Percentiles rank a stretch among this genome's conserved stretches.
Evolutionary conservation across 2,888 invertebrate species (phyloP).

Genomic region (Hemistola chrysoprasaria): DNA sequence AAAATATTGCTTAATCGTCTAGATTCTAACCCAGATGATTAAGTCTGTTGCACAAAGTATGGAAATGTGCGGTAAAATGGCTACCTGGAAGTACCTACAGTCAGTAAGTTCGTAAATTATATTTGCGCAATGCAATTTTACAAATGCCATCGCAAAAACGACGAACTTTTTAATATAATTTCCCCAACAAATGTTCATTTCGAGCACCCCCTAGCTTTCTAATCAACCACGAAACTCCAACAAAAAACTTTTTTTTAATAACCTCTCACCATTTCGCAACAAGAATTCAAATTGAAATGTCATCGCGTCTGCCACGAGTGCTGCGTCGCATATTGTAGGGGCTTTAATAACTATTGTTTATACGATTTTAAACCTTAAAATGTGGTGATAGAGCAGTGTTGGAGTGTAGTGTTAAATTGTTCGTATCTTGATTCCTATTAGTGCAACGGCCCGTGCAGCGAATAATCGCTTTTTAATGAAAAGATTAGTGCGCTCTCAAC

Average conservation of each 20-base stretch:
- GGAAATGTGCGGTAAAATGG: no score
- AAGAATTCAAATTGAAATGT: constrained; percentile 79
- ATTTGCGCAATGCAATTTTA: not conserved
- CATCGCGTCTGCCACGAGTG: constrained; percentile 59
- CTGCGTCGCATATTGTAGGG: constrained; percentile 61
- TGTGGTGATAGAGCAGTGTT: constrained; percentile 30
- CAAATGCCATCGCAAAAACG: not conserved
- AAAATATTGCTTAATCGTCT: no score
- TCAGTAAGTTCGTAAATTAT: no score
- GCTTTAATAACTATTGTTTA: constrained; percentile 15
- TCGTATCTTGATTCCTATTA: constrained; percentile 69
- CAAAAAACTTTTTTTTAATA: constrained; percentile 58
- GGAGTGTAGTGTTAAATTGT: constrained; percentile 31
- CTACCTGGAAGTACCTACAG: no score
- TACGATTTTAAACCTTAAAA: constrained; percentile 37
- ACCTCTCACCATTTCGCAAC: constrained; percentile 52
- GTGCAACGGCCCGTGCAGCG: constrained; percentile 74
- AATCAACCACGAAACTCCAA: constrained; percentile 45
- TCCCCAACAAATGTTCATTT: constrained; percentile 13
- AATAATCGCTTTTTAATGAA: constrained; percentile 82
- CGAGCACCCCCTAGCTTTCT: constrained; percentile 29
- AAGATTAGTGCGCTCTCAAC: constrained; percentile 72
- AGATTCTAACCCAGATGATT: no score
- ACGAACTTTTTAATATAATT: constrained; percentile 1
- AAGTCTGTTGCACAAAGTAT: no score